Evolutionary conservation across 1,140 invertebrate genomes (phyloP), one percentile per base, ranked within the genome.

Genomic region (Magallana gigas): DNA sequence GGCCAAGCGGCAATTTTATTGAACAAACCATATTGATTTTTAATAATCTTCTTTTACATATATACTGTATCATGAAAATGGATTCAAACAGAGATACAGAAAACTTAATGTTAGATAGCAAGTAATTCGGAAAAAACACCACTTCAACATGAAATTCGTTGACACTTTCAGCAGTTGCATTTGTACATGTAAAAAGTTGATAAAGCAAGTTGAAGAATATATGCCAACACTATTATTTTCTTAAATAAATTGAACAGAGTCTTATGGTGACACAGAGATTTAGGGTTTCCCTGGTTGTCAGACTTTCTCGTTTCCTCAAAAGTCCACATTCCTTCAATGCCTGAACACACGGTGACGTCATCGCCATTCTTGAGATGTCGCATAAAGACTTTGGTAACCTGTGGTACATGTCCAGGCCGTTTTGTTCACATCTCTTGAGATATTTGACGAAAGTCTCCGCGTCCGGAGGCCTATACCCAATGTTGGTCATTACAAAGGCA

Each of bases 251-350:
- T 8, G 68, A 36, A 29, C 68, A 76, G 12, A 76, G 23, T 76
- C 68, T 76, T 18, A 76, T 76, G 11, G 68, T 76, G 23, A 76
- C 68, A 76, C 68, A 76, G 9, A 76, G 68, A 12, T 29, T 29
- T 1, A 76, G 68, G 11, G 68, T 76, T 23, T 76, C 68, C 4
- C 14, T 76, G 68, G 68, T 76, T 9, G 68, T 76, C 8, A 76
- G 23, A 9, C 12, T 36, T 12, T 76, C 68, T 76, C 36, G 2
- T 48, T 76, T 76, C 5, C 23, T 76, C 68, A 76, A 29, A 18
- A 76, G 68, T 29, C 68, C 68, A 76, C 23, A 76, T 29, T 76
- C 68, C 23, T 76, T 76, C 7, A 76, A 29, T 29, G 68, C 68
- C 68, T 29, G 23, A 76, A 76, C 68, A 76, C 68, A 76, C 12